phyloP scores from a whole-genome alignment of 2,797 vertebrate species.

The Zonotrichia albicollis region DNA sequence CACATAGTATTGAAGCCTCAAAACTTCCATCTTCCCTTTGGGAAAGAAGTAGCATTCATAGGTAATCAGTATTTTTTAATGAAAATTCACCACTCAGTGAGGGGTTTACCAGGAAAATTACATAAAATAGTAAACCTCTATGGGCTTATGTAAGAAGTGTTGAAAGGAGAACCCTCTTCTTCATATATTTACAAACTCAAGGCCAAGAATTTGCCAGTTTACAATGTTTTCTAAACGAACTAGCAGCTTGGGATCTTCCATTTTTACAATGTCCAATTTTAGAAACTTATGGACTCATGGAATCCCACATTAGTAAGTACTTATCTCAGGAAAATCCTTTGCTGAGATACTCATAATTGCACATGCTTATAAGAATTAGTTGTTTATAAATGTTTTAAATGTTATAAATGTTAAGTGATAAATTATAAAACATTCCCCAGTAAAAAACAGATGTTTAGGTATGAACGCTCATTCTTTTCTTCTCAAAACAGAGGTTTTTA shows the following conservation, averaged over 20 bases:
- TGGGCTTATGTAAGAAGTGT: constrained; percentile 6
- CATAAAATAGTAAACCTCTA: background rate
- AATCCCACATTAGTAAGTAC: background rate
- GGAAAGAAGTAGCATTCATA: background rate
- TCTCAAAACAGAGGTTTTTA: background rate
- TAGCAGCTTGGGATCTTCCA: background rate
- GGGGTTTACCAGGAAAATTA: background rate
- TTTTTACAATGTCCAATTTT: background rate
- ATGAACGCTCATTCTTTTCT: background rate
- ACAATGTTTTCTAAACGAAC: background rate
- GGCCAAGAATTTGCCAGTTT: background rate
- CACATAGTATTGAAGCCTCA: background rate
- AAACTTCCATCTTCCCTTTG: background rate
- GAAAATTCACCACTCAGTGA: background rate
- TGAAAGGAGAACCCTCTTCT: constrained; percentile 5
- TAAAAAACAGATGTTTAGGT: background rate
- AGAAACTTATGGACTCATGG: background rate
- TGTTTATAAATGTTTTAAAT: background rate
- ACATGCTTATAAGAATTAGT: background rate
- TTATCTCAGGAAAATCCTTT: background rate
- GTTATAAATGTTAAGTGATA: background rate
- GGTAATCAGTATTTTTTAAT: background rate
- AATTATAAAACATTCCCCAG: background rate
- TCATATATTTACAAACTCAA: background rate
- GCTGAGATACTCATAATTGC: background rate